Evolutionary conservation across 1,140 invertebrate genomes (phyloP), one percentile per base, ranked within the genome.

Genomic region (Eufriesea mexicana): DNA sequence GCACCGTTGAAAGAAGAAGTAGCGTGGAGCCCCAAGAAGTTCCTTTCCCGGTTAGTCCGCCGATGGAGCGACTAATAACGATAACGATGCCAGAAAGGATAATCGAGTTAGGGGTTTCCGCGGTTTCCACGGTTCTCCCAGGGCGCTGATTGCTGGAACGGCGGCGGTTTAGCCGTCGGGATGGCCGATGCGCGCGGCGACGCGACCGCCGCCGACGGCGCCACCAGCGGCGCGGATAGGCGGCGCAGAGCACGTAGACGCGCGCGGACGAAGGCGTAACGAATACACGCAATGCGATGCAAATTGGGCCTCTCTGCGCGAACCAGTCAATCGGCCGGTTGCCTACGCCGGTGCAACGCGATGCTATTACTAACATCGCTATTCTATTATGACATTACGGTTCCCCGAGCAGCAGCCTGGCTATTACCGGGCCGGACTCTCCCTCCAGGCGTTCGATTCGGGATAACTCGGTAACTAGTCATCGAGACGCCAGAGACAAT

Each of bases 281-380:
- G 91, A 92, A 88, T 90, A 90, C 83, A 74, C 55, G 92, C 91
- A 92, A 94, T 94, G 92, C 91, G 87, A 94, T 94, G 93, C 93
- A 94, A 94, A 94, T 94, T 94, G 92, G 89, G 89, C 79, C 90
- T 90, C 91, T 92, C 91, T 86, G 28, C 72, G 71, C 66, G 72
- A 86, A 72, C 85, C 84, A 84, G 79, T 90, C 89, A 86, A 86
- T 89, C 86, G 84, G 82, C 81, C 79, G 78, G 82, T 86, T 89
- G 71, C 86, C 83, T 85, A 85, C 66, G 76, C 84, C 72, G 70
- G 84, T 87, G 83, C 85, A 84, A 80, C 86, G 84, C 90, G 89
- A 93, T 93, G 91, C 90, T 93, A 93, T 93, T 94, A 92, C 93
- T 94, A 94, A 94, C 93, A 93, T 94, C 92, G 92, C 93, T 94